Conservation (phyloP, 2,888 invertebrate species). For the Desoria tigrina region DNA sequence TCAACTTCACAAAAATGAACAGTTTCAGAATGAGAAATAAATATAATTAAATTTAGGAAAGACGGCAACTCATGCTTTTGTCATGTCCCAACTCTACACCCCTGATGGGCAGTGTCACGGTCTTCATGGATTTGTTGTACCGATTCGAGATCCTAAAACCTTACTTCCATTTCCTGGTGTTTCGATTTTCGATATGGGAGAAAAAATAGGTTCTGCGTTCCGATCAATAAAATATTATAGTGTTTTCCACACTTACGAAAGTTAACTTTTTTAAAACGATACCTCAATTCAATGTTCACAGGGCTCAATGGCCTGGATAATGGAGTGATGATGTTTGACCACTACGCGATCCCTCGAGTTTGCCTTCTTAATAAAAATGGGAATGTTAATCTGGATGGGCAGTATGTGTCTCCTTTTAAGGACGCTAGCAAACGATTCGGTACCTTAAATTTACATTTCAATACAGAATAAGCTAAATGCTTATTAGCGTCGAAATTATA, state of each 20-base stretch:
- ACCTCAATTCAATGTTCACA: neutral
- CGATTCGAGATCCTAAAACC: conserved; percentile 74
- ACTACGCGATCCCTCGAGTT: conserved; percentile 81
- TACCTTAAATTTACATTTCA: neutral
- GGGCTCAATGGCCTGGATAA: conserved; percentile 77
- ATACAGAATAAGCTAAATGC: no score
- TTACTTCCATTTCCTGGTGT: conserved; percentile 71
- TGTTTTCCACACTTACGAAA: neutral
- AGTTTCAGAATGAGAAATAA: no score
- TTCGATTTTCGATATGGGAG: conserved; percentile 86
- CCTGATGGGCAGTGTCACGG: conserved; percentile 79
- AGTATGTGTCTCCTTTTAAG: conserved; percentile 85
- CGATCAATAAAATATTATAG: conserved; percentile 72
- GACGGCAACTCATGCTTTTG: conserved; percentile 80
- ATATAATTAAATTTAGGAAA: conserved; percentile 64
- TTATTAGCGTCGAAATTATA: no score
- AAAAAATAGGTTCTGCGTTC: conserved; percentile 78
- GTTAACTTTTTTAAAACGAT: neutral
- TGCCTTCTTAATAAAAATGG: conserved; percentile 84
- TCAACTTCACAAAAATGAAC: neutral
- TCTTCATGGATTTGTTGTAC: conserved; percentile 85
- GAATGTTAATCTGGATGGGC: conserved; percentile 81
- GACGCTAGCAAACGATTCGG: conserved; percentile 82
- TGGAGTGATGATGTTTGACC: conserved; percentile 67
- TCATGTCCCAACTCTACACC: conserved; percentile 84